Evolutionary conservation across 30 jellyfish, hydroid and myxozoan genomes (phyloP).

Genomic region (Cassiopea andromeda): DNA sequence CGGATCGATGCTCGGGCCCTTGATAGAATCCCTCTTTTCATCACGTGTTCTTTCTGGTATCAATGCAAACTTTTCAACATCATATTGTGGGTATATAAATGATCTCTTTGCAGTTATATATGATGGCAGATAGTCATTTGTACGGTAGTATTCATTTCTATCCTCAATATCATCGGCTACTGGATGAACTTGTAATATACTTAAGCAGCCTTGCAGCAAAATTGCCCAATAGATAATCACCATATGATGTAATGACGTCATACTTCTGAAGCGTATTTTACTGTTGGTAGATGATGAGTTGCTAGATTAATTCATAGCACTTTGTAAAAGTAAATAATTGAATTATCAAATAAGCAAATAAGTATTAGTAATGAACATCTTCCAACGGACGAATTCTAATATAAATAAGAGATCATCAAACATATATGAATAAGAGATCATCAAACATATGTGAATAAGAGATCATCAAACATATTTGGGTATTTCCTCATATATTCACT

Average conservation of each 20-base stretch:
- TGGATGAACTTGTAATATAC: conserved; percentile 17
- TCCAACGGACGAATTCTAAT: no score
- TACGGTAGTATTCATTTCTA: conserved; percentile 6
- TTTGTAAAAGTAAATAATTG: no score
- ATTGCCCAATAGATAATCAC: conserved; percentile 1
- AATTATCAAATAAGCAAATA: no score
- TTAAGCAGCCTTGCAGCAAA: conserved; percentile 3
- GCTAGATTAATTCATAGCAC: not conserved
- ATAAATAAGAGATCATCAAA: no score
- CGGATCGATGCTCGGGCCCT: conserved; percentile 96
- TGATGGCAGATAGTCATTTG: conserved; percentile 14
- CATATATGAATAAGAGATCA: no score
- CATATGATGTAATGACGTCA: conserved; percentile 6
- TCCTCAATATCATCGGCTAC: conserved; percentile 62
- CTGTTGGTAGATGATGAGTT: not conserved
- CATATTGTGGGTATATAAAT: conserved; percentile 55
- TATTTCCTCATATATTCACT: no score
- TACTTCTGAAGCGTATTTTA: not conserved
- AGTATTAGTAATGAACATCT: no score
- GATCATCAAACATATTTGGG: no score
- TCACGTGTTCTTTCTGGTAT: conserved; percentile 57
- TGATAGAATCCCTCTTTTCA: conserved; percentile 60
- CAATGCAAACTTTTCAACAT: conserved; percentile 43
- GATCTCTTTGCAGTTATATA: conserved; percentile 59
- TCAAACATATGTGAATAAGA: no score